A percentile compares a stretch with the other conserved stretches of the same genome.
Conservation (phyloP, 1,140 invertebrate species). For the Hycleus cichorii region DNA sequence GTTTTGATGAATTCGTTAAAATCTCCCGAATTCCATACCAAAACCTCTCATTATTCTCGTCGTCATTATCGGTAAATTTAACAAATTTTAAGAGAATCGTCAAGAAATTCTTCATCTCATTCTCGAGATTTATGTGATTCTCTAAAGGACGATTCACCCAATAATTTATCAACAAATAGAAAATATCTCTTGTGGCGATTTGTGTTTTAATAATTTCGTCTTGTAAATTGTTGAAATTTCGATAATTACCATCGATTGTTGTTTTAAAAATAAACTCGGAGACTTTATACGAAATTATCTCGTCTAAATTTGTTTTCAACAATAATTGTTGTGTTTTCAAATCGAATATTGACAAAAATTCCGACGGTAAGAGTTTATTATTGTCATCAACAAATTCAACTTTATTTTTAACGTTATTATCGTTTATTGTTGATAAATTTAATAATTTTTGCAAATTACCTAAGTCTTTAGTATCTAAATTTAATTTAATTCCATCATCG, state of each 20-base stretch:
- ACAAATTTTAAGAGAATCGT: slow-evolving; percentile 41
- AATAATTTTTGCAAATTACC: slow-evolving; percentile 39
- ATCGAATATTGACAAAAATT: slow-evolving; percentile 52
- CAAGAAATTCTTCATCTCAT: slow-evolving; percentile 40
- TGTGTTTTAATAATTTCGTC: slow-evolving; percentile 37
- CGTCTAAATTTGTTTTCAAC: slow-evolving; percentile 40
- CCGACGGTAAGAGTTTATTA: slow-evolving; percentile 24
- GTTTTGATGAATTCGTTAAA: slow-evolving; percentile 60
- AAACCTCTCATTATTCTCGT: slow-evolving; percentile 49
- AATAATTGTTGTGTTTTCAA: slow-evolving; percentile 39
- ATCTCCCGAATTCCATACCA: slow-evolving; percentile 65
- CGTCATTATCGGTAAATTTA: slow-evolving; percentile 34
- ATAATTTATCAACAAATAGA: slow-evolving; percentile 57
- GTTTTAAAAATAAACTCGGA: slow-evolving; percentile 55
- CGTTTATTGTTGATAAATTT: slow-evolving; percentile 34
- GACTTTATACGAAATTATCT: slow-evolving; percentile 42
- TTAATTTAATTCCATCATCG: slow-evolving; percentile 6
- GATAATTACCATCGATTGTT: slow-evolving; percentile 47
- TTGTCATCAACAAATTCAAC: slow-evolving; percentile 35
- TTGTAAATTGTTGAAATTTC: slow-evolving; percentile 42
- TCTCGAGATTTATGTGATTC: slow-evolving; percentile 42
- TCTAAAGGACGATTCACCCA: slow-evolving; percentile 52
- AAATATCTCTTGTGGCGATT: slow-evolving; percentile 51
- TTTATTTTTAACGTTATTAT: slow-evolving; percentile 25
- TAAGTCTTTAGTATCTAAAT: slow-evolving; percentile 34